Evolutionary conservation across 2,113 vertebrate species (phyloP).

Genomic region (Laticauda laticaudata): DNA sequence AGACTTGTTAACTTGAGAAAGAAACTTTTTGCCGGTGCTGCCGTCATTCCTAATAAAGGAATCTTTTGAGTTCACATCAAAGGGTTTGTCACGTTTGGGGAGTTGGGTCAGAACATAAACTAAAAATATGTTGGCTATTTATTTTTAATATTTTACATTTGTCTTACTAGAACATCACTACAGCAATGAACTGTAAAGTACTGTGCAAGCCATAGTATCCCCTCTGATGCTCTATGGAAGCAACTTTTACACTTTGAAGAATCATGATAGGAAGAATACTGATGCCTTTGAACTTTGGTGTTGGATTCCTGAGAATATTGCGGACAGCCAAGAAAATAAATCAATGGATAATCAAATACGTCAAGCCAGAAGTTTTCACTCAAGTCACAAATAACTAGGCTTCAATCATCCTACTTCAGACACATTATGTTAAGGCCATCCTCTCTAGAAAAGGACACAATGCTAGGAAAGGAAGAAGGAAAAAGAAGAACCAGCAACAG

Average conservation of each 20-base stretch:
- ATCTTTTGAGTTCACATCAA: too few relatives aligned
- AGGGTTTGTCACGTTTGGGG: too few relatives aligned
- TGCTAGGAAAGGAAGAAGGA: background rate
- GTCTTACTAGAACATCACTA: background rate
- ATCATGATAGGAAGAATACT: background rate
- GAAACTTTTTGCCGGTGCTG: too few relatives aligned
- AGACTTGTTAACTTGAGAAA: too few relatives aligned
- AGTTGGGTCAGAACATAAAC: background rate
- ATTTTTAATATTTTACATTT: background rate
- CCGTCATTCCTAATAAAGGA: too few relatives aligned
- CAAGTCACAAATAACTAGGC: background rate
- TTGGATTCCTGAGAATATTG: background rate
- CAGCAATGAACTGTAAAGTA: background rate
- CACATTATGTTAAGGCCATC: background rate
- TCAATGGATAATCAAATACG: background rate
- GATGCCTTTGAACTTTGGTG: background rate
- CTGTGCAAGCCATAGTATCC: background rate
- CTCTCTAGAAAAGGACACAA: background rate
- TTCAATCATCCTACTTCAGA: background rate
- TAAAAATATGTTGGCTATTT: background rate
- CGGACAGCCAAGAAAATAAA: background rate
- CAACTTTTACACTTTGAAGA: background rate
- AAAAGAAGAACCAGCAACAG: background rate
- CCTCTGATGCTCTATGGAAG: background rate
- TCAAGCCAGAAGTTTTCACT: background rate